A percentile compares a stretch with the other conserved stretches of the same genome.
These are phyloP conservation scores for Pungitius pungitius DNA, from an alignment of 2,113 vertebrate genomes.

Conservation along the genomic window DNA sequence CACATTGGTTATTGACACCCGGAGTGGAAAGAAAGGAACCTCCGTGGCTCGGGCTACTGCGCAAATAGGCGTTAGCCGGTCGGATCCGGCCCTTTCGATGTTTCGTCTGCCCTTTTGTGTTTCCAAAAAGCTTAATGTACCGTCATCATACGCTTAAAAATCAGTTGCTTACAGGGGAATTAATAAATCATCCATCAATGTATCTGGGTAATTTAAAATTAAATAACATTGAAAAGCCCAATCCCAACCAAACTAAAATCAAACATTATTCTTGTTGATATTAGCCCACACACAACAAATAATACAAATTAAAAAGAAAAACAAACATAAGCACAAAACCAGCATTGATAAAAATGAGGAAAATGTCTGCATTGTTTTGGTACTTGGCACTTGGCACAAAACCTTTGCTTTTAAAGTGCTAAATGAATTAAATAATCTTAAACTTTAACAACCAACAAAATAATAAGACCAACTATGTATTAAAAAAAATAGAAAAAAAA, in stretches of 20 bases:
- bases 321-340: not conserved
- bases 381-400: not conserved
- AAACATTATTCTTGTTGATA: not conserved
- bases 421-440: not conserved
- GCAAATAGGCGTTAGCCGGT: not conserved
- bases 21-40: conserved; percentile 26
- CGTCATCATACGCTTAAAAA: not conserved
- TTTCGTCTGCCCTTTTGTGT: not conserved
- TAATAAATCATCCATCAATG: not conserved
- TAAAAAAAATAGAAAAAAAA: not conserved
- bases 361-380: not conserved
- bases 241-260: not conserved
- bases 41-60: conserved; percentile 2
- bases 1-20: conserved; percentile 35
- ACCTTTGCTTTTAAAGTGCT: not conserved
- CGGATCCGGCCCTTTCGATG: not conserved
- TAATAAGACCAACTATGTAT: not conserved
- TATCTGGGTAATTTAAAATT: not conserved
- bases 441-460: not conserved
- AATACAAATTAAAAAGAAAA: not conserved
- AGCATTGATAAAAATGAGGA: not conserved
- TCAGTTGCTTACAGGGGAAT: not conserved
- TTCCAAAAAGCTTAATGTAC: not conserved
- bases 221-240: not conserved
- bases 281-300: not conserved